Base-by-base conservation (phyloP, 2,113 vertebrate genomes). In the Circaetus gallicus region DNA sequence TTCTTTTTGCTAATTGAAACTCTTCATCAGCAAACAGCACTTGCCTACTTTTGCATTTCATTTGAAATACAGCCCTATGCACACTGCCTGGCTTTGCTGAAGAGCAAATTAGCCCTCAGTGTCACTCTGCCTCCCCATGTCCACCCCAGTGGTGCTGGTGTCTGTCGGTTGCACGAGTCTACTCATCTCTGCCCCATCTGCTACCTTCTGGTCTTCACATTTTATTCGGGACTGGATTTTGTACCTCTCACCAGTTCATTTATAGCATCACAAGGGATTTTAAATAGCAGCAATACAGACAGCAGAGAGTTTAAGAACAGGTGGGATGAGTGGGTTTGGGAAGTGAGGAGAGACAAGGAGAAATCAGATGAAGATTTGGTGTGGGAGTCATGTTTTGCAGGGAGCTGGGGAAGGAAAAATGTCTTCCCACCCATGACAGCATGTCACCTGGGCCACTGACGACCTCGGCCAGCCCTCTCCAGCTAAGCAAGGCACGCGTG, bases 131-230 rank as follows among this genome's bases (percentile, higher is more conserved):
- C 11, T 6, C 32, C n/a, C 42, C 0, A 2, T 19, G 36, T 15
- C 77, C 61, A 36, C 40, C 59, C 34, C 53, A 31, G 40, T 0
- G 0, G 8, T 2, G 2, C 38, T 40, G 53, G 11, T 65, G 36
- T 28, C 20, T 42, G 42, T 13, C 0, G 11, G 32, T 45, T 13
- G 3, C 24, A 3, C 0, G 5, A 53, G 22, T 36, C 58, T 2
- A 1, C 58, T 62, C 49, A 17, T 63, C 63, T 43, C 38, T 49
- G 24, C 28, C 45, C 45, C 31, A 52, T 72, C n/a, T 42, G 7
- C 42, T 70, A 11, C 16, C 34, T 84, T 47, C 56, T 55, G 61
- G 18, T 45, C 50, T 61, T 91, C 49, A 56, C 52, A 13, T 72
- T 50, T 81, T 71, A 13, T 34, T 49, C 4, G 2, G 40, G 73